These are phyloP conservation scores for Dryas iulia DNA, from an alignment of 1,140 invertebrate species.

Conservation along the genomic window DNA sequence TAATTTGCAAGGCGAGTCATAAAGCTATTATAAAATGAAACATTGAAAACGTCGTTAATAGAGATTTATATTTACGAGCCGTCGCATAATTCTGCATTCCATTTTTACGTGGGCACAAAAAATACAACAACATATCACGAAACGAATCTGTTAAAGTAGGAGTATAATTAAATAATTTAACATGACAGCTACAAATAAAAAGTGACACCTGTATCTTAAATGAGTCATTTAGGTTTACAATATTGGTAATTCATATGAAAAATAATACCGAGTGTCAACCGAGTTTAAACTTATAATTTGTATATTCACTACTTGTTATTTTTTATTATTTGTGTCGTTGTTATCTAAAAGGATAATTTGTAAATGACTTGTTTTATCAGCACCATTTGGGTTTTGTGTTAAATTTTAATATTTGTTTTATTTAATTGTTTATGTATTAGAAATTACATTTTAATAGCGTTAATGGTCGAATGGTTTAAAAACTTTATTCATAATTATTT, in stretches of 20 bases:
- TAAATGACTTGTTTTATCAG: constrained; percentile 5
- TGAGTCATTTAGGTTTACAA: constrained; percentile 25
- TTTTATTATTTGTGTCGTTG: background rate
- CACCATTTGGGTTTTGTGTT: background rate
- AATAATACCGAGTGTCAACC: constrained; percentile 17
- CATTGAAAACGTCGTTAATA: constrained; percentile 1
- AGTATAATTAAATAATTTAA: constrained; percentile 28
- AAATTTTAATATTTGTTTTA: background rate
- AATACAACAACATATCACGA: constrained; percentile 12
- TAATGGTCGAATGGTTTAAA: background rate
- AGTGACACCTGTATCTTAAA: constrained; percentile 27
- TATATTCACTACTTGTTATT: background rate
- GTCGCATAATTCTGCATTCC: background rate
- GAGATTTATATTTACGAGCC: background rate
- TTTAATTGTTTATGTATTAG: background rate
- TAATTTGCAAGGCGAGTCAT: background rate
- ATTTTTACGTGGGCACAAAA: background rate
- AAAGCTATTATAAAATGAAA: background rate
- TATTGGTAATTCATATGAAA: constrained; percentile 20
- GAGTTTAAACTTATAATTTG: constrained; percentile 1
- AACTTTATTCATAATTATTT: background rate
- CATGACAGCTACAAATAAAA: constrained; percentile 31
- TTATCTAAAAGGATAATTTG: constrained; percentile 1
- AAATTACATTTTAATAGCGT: too few relatives aligned
- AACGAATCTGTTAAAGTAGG: constrained; percentile 18